phyloP scores from a whole-genome alignment of 2,797 vertebrate genomes.

The Xiphorhynchus erythropygius region DNA sequence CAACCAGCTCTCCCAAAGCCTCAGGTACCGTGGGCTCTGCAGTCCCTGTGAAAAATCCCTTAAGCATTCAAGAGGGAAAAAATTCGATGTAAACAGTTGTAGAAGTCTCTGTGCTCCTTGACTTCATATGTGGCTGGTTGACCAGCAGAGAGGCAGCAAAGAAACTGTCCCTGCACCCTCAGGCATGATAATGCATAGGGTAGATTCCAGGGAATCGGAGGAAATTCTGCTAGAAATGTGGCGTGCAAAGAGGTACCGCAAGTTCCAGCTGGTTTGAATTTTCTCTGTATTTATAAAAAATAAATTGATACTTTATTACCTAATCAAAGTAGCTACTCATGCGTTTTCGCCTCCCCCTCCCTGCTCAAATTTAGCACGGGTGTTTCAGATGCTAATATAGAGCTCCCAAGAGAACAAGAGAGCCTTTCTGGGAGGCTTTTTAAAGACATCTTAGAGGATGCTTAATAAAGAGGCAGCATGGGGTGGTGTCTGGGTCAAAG shows the following conservation, averaged over 20 bases:
- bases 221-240: constrained; percentile 31
- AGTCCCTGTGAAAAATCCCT: background rate
- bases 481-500: constrained; percentile 50
- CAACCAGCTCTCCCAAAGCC: background rate
- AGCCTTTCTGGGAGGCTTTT: constrained; percentile 42
- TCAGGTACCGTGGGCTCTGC: background rate
- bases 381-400: constrained; percentile 58
- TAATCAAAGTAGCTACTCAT: constrained; percentile 68
- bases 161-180: background rate
- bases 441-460: constrained; percentile 47
- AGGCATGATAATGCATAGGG: background rate
- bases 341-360: background rate
- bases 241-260: constrained; percentile 36
- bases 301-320: constrained; percentile 71
- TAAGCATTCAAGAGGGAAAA: background rate
- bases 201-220: background rate
- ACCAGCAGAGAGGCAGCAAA: background rate
- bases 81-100: background rate
- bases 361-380: constrained; percentile 41
- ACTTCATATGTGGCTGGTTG: background rate
- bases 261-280: constrained; percentile 64
- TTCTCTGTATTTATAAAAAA: constrained; percentile 65
- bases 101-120: background rate
- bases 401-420: constrained; percentile 54
- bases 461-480: constrained; percentile 53